Evolutionary conservation across 2,888 invertebrate species (phyloP).

Genomic region (Phengaris alcon): DNA sequence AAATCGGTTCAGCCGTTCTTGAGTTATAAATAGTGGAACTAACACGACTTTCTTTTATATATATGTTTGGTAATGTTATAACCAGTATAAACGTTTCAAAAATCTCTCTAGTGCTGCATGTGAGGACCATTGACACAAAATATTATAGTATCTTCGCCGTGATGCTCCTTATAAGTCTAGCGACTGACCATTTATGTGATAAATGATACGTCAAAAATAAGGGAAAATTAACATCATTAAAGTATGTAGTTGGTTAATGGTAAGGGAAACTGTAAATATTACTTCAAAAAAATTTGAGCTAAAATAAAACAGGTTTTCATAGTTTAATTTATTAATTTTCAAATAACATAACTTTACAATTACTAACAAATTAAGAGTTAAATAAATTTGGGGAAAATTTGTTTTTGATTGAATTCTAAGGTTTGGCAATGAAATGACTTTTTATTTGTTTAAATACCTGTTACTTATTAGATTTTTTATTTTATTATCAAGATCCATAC

Average conservation of each 20-base stretch:
- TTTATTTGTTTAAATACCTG: not conserved
- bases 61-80: too few relatives aligned
- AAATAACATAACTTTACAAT: conserved; percentile 15
- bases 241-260: not conserved
- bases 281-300: not conserved
- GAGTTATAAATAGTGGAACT: too few relatives aligned
- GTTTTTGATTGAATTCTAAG: not conserved
- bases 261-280: not conserved
- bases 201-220: not conserved
- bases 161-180: not conserved
- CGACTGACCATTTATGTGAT: not conserved
- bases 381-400: not conserved
- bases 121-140: too few relatives aligned
- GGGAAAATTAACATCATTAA: not conserved
- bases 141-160: too few relatives aligned
- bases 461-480: not conserved
- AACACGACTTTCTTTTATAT: too few relatives aligned
- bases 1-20: too few relatives aligned
- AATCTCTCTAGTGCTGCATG: too few relatives aligned
- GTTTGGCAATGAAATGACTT: not conserved
- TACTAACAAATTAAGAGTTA: conserved; percentile 4
- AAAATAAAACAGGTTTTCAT: conserved; percentile 11
- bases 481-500: not conserved
- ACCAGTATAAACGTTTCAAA: too few relatives aligned
- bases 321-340: conserved; percentile 5